Conservation (phyloP, 1,140 invertebrate species). For the Arctopsyche grandis region DNA sequence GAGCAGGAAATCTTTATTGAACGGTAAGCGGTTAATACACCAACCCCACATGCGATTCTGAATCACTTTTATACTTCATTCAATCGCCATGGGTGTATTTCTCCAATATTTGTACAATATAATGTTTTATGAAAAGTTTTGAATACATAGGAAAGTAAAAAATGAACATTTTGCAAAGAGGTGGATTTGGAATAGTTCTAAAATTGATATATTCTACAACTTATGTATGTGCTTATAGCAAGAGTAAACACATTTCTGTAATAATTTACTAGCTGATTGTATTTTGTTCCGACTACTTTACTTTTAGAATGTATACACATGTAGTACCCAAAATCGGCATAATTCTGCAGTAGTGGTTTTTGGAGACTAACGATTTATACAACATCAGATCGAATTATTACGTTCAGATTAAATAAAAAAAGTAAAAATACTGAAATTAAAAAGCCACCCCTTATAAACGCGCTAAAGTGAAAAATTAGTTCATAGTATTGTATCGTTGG, state of each 20-base stretch:
- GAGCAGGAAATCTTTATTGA: conserved; percentile 41
- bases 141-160: no score
- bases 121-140: no score
- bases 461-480: no score
- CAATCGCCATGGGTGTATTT: neutral
- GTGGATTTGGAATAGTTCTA: no score
- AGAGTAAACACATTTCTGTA: neutral
- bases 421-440: no score
- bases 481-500: no score
- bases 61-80: conserved; percentile 13
- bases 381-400: no score
- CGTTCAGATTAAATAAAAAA: no score
- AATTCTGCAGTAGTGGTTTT: no score
- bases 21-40: neutral
- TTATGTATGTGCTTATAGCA: neutral
- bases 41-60: conserved; percentile 22
- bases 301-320: neutral
- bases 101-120: neutral
- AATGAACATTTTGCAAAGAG: neutral
- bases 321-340: no score
- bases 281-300: neutral
- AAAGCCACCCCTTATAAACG: no score
- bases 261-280: neutral
- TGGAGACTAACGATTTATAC: no score
- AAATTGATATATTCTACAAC: neutral